Conservation (phyloP, 2,113 vertebrate genomes). For the Petroica traversi region DNA sequence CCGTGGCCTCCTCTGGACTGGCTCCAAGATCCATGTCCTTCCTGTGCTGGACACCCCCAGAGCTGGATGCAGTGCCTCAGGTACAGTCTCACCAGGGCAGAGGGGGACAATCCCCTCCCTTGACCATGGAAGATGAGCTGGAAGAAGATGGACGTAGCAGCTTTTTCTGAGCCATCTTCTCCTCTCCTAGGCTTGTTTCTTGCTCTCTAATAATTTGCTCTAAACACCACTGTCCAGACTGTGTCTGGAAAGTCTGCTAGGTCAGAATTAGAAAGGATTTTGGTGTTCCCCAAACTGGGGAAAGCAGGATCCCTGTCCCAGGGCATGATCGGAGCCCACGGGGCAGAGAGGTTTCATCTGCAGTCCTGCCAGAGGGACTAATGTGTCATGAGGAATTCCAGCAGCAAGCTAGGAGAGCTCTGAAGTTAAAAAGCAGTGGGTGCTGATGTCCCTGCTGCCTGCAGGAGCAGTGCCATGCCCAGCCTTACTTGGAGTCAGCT, state of each 20-base stretch:
- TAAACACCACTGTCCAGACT: neutral
- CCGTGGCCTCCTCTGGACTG: neutral
- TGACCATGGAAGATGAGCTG: neutral
- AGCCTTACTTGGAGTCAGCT: neutral
- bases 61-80: neutral
- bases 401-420: neutral
- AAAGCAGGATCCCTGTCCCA: neutral
- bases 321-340: rapidly evolving
- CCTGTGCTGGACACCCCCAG: neutral
- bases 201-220: neutral
- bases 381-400: rapidly evolving
- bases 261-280: neutral
- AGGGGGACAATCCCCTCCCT: neutral
- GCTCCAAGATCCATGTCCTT: neutral
- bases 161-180: neutral
- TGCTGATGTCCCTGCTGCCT: neutral
- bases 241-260: neutral
- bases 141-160: neutral
- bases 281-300: rapidly evolving
- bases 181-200: neutral
- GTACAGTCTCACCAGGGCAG: neutral
- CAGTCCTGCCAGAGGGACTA: neutral
- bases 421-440: neutral
- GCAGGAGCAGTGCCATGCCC: neutral
- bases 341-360: neutral